Percentiles rank a stretch among this genome's conserved stretches.
Conservation (phyloP, 2,113 vertebrate species). For the Notiomystis cincta region DNA sequence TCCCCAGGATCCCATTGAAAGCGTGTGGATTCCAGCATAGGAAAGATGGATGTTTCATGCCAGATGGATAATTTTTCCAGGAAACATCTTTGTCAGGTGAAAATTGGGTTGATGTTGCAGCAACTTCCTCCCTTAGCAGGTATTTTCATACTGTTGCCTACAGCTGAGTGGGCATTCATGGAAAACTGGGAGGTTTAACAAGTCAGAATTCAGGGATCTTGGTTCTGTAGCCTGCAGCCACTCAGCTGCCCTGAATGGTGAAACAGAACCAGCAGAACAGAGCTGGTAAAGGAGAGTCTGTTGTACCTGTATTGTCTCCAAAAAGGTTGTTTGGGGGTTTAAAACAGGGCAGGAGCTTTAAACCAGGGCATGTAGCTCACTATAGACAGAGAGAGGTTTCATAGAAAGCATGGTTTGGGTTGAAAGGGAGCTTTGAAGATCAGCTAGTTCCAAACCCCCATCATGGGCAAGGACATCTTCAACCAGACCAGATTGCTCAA, state of each 20-base stretch:
- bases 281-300: neutral
- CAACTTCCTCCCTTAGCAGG: neutral
- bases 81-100: neutral
- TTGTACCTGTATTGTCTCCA: neutral
- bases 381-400: neutral
- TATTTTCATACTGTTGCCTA: neutral
- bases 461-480: neutral
- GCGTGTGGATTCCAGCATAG: neutral
- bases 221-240: neutral
- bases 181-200: neutral
- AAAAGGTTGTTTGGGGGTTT: neutral
- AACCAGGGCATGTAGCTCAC: neutral
- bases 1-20: neutral
- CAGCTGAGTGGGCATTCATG: neutral
- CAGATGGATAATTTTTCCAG: neutral
- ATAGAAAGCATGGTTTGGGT: neutral
- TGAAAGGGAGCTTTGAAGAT: neutral
- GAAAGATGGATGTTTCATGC: neutral
- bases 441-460: neutral
- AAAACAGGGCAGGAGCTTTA: neutral
- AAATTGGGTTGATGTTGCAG: neutral
- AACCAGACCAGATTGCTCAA: neutral
- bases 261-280: neutral
- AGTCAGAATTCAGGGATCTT: rapidly evolving
- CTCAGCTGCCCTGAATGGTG: neutral